Percentiles rank a stretch among this genome's conserved stretches.
Conservation (phyloP, 2,797 vertebrate species). For the Knipowitschia caucasica region DNA sequence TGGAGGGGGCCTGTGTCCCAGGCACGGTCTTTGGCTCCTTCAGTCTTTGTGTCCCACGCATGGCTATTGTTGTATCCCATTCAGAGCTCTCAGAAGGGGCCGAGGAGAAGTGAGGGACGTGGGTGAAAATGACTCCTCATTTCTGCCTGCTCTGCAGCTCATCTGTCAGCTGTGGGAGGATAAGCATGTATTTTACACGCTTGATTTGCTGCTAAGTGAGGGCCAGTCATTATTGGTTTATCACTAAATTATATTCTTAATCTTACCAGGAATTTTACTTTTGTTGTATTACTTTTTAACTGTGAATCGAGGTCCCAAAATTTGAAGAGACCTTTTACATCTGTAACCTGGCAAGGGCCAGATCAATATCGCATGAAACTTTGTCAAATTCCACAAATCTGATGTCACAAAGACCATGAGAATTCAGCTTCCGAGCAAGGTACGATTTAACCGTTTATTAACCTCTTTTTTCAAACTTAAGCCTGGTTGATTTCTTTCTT, state of each 20-base stretch:
- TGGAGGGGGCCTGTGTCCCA: slow-evolving; percentile 73
- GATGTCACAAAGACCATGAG: too few species aligned
- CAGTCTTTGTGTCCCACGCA: slow-evolving; percentile 73
- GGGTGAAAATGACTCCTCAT: slow-evolving; percentile 76
- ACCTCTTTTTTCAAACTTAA: too few species aligned
- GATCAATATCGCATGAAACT: too few species aligned
- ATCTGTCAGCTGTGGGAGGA: slow-evolving; percentile 77
- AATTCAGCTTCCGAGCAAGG: too few species aligned
- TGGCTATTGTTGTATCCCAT: slow-evolving; percentile 71
- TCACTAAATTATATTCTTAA: slow-evolving; percentile 62
- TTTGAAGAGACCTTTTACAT: not conserved
- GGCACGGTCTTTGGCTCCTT: slow-evolving; percentile 71
- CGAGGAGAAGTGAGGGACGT: slow-evolving; percentile 52
- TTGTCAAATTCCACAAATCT: too few species aligned
- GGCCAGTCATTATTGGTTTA: slow-evolving; percentile 59
- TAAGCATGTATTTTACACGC: slow-evolving; percentile 80
- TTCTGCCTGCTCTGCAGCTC: slow-evolving; percentile 71
- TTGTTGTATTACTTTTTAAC: slow-evolving; percentile 3
- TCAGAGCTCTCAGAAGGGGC: slow-evolving; percentile 60
- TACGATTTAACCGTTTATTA: too few species aligned
- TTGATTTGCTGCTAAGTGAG: slow-evolving; percentile 78
- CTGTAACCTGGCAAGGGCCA: too few species aligned
- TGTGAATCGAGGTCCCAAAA: not conserved
- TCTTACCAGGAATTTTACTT: slow-evolving; percentile 43
- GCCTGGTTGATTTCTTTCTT: too few species aligned